Percentiles rank a stretch among this genome's conserved stretches.
These are phyloP conservation scores for Drosophila meridionalis DNA, from an alignment of 2,888 invertebrate species.

Conservation along the genomic window DNA sequence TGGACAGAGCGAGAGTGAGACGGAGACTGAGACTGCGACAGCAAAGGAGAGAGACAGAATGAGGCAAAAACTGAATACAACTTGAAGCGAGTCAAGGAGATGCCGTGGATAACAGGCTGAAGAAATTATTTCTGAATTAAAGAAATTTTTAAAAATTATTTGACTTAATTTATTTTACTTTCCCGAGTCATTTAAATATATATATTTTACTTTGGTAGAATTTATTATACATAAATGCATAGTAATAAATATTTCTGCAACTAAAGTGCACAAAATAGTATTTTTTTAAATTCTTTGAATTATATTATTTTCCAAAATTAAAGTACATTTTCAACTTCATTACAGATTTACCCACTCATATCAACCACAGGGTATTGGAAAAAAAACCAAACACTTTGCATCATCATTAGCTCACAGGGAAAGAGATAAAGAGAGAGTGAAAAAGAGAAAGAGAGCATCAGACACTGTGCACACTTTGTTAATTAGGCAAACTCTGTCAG, in stretches of 20 bases:
- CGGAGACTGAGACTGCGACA: no score
- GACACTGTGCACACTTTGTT: constrained; percentile 44
- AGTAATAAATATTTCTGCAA: no score
- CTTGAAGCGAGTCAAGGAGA: no score
- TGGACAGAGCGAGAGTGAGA: not conserved
- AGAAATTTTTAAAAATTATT: not conserved
- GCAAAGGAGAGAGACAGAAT: no score
- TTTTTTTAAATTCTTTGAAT: no score
- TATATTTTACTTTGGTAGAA: no score
- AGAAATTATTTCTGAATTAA: not conserved
- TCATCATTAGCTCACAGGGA: constrained; percentile 41
- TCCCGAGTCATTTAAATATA: no score
- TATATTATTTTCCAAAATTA: no score
- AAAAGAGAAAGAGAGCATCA: constrained; percentile 17
- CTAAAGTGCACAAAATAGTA: no score
- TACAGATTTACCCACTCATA: not conserved
- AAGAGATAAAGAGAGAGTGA: constrained; percentile 14
- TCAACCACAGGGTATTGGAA: constrained; percentile 26
- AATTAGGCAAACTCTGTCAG: constrained; percentile 54
- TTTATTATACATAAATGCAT: no score
- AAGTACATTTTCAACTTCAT: no score
- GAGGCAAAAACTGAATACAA: not conserved
- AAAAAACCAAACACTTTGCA: constrained; percentile 28
- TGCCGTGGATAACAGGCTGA: not conserved
- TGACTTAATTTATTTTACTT: not conserved